phyloP scores from a whole-genome alignment of 2,888 invertebrate species.

The Colostygia pectinataria region DNA sequence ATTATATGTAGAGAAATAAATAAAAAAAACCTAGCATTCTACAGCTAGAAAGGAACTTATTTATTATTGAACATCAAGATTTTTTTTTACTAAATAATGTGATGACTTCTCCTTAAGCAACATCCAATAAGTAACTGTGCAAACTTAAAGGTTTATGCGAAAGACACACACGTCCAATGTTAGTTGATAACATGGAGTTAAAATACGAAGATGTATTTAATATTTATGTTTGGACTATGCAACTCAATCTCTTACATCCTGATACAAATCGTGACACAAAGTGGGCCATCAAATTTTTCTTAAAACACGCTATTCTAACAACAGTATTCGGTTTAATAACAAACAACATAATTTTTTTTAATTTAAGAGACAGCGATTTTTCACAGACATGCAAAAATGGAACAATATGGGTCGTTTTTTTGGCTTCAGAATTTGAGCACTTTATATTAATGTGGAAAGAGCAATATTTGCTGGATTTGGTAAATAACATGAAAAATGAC shows the following conservation, averaged over 20 bases:
- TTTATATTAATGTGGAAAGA: slow-evolving; percentile 9
- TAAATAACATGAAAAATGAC: slow-evolving; percentile 16
- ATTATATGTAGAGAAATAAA: no score
- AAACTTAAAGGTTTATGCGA: no score
- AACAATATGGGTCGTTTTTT: slow-evolving; percentile 9
- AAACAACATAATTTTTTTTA: slow-evolving; percentile 9
- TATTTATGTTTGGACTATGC: slow-evolving; percentile 5
- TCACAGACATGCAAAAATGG: slow-evolving; percentile 15
- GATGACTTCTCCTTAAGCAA: slow-evolving; percentile 8
- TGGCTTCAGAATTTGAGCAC: slow-evolving; percentile 12
- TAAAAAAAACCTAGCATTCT: no score
- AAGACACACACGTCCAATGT: no score
- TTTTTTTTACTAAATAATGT: no score
- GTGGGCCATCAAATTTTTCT: slow-evolving; percentile 1
- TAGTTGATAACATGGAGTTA: slow-evolving; percentile 14
- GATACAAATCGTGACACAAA: slow-evolving; percentile 3
- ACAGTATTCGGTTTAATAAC: not conserved
- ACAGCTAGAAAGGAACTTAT: no score
- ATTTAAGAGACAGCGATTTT: slow-evolving; percentile 8
- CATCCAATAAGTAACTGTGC: not conserved
- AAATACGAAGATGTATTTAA: slow-evolving; percentile 16
- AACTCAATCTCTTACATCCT: not conserved
- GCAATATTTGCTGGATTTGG: slow-evolving; percentile 1
- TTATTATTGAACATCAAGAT: no score
- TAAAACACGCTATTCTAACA: not conserved